Conservation (phyloP, 2,113 vertebrate genomes). For the Lepidiolamprologus cunningtoni region DNA sequence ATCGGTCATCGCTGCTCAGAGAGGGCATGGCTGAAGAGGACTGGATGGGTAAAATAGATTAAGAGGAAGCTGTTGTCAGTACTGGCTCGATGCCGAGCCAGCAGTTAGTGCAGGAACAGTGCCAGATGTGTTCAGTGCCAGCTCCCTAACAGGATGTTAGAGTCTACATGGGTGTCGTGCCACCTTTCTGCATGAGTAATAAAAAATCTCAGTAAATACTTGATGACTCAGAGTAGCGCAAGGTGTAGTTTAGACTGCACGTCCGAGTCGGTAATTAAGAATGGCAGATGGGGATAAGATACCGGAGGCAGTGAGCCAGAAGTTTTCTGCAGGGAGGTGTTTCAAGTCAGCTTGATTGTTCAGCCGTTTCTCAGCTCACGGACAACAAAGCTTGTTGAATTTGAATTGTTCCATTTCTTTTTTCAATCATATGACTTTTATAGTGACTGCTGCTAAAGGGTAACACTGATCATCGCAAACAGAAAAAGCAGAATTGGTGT, state of each 20-base stretch:
- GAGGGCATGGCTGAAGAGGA: neutral
- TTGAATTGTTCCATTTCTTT: neutral
- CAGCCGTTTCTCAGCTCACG: neutral
- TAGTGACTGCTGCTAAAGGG: neutral
- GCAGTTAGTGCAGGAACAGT: neutral
- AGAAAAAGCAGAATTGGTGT: neutral
- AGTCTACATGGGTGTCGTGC: neutral
- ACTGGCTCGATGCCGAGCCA: neutral
- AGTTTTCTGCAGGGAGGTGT: neutral
- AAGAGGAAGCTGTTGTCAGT: neutral
- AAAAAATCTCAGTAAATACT: neutral
- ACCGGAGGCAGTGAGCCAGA: neutral
- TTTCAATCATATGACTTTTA: neutral
- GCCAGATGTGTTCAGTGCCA: neutral
- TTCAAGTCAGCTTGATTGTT: neutral
- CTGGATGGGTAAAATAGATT: neutral
- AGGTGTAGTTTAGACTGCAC: neutral
- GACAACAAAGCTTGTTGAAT: neutral
- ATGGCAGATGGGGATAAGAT: neutral
- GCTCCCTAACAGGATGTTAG: conserved; percentile 1
- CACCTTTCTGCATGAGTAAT: neutral
- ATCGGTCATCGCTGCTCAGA: neutral
- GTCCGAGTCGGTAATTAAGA: neutral
- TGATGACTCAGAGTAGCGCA: neutral
- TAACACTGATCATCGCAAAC: neutral